Evolutionary conservation across 1,140 invertebrate genomes (phyloP).

Genomic region (Drosophila nebulosa): DNA sequence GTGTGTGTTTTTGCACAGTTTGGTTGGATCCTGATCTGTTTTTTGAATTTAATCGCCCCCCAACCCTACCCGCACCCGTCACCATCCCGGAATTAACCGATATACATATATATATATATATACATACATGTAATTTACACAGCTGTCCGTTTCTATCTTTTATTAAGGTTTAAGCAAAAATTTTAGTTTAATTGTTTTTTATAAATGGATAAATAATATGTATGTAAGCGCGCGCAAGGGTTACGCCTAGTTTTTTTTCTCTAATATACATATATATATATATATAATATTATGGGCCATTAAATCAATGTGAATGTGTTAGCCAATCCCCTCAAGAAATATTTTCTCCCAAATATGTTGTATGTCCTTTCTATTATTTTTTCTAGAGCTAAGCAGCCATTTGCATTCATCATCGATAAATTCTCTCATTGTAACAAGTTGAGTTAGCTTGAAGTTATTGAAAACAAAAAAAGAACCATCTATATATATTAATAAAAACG

Average conservation of each 20-base stretch:
- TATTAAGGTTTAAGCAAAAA: conserved; percentile 63
- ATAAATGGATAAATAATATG: conserved; percentile 37
- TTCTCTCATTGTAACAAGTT: conserved; percentile 43
- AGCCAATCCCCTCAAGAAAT: conserved; percentile 48
- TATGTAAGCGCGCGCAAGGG: not conserved
- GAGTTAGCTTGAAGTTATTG: conserved; percentile 49
- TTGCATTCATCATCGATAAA: not conserved
- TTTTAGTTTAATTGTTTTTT: conserved; percentile 76
- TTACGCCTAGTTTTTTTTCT: not conserved
- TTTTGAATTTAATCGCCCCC: conserved; percentile 29
- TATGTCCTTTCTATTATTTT: not conserved
- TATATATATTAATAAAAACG: conserved; percentile 34
- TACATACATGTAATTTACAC: conserved; percentile 54
- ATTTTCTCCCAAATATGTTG: not conserved
- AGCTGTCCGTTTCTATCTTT: conserved; percentile 54
- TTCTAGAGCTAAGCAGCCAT: conserved; percentile 35
- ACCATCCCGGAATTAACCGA: conserved; percentile 37
- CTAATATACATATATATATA: not conserved
- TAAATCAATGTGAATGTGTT: conserved; percentile 62
- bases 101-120: conserved; percentile 57
- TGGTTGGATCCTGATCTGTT: conserved; percentile 36
- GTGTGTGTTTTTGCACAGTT: not conserved
- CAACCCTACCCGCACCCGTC: too few relatives aligned
- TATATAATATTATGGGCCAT: conserved; percentile 13
- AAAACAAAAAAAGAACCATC: conserved; percentile 8